Conservation (phyloP, 37 sponge, comb jelly and placozoan species). For the Geodia barretti region DNA sequence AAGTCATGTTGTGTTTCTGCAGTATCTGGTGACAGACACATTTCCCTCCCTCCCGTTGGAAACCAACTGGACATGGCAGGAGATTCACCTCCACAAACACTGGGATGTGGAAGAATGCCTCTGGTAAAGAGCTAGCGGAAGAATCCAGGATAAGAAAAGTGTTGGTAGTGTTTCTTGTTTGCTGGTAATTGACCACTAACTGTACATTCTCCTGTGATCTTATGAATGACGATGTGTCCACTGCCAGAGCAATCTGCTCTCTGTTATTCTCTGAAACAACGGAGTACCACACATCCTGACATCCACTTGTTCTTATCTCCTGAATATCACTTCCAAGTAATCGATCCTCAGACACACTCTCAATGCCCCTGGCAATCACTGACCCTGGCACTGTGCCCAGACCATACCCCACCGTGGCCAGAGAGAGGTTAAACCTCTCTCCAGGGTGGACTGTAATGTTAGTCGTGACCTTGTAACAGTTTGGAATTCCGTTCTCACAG, state of each 20-base stretch:
- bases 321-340: not conserved
- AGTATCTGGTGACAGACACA: not conserved
- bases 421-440: not conserved
- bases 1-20: not conserved
- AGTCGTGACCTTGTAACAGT: not conserved
- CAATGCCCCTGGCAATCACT: not conserved
- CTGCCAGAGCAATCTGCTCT: not conserved
- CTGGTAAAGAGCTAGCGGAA: not conserved
- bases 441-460: not conserved
- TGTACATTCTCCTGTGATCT: not conserved
- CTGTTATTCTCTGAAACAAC: not conserved
- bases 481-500: not conserved
- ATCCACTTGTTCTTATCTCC: not conserved
- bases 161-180: not conserved
- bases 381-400: not conserved
- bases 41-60: not conserved
- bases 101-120: not conserved
- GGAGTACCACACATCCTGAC: not conserved
- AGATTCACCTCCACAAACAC: not conserved
- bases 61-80: not conserved
- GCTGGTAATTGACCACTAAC: not conserved
- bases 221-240: not conserved
- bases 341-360: not conserved
- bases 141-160: not conserved
- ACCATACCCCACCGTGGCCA: not conserved